phyloP scores from a whole-genome alignment of 2,888 invertebrate genomes.

The Acanthococcus lagerstroemiae region DNA sequence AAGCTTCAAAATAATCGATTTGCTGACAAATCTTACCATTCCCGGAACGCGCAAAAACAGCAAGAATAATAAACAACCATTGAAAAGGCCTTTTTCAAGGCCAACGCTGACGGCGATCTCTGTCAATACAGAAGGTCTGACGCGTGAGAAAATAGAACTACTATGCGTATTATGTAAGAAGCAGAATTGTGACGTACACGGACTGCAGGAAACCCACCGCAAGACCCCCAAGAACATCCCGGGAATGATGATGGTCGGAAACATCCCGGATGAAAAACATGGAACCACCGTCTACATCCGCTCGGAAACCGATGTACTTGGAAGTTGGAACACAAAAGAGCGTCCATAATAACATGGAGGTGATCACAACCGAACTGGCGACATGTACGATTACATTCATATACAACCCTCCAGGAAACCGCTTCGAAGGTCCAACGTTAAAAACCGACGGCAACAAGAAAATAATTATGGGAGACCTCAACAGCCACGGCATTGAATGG shows the following conservation, averaged over 20 bases:
- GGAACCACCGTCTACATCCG: constrained; percentile 8
- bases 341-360: constrained; percentile 15
- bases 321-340: not conserved
- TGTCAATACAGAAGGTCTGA: constrained; percentile 18
- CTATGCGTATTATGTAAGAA: constrained; percentile 11
- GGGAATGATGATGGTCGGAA: constrained; percentile 6
- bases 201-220: constrained; percentile 24
- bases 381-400: constrained; percentile 29
- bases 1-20: too few species aligned
- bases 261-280: constrained; percentile 4
- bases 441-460: too few species aligned
- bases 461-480: too few species aligned
- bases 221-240: not conserved
- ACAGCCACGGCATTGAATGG: constrained; percentile 20
- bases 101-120: constrained; percentile 12
- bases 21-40: not conserved
- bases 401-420: constrained; percentile 23
- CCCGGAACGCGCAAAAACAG: too few species aligned
- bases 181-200: constrained; percentile 14
- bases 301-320: not conserved
- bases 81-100: constrained; percentile 18
- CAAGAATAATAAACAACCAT: not conserved
- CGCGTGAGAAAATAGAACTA: constrained; percentile 12
- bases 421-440: too few species aligned
- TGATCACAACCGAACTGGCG: constrained; percentile 21